phyloP scores from a whole-genome alignment of 1,140 invertebrate species.

The Semibalanus balanoides region DNA sequence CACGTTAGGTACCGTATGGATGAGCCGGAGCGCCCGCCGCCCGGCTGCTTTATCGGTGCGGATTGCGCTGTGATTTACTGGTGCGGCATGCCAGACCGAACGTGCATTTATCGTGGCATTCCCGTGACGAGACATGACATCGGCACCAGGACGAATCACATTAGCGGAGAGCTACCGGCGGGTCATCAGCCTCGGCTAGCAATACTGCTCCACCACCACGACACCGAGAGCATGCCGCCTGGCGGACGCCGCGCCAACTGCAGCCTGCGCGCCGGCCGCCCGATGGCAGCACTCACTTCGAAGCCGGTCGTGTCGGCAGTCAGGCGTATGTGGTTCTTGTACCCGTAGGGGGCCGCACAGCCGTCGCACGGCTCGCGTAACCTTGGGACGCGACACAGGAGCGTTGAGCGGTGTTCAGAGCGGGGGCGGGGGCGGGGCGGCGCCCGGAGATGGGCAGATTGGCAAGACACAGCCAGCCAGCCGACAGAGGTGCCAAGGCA shows the following conservation, averaged over 20 bases:
- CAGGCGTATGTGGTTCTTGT: constrained; percentile 76
- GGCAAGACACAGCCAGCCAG: no score
- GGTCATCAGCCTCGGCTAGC: not conserved
- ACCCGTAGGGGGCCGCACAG: constrained; percentile 87
- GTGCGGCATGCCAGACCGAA: no score
- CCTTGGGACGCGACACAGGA: constrained; percentile 6
- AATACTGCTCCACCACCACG: no score
- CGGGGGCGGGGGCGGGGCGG: no score
- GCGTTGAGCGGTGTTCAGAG: not conserved
- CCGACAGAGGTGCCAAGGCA: no score
- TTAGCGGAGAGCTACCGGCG: not conserved
- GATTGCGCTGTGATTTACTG: not conserved
- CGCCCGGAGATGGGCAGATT: not conserved
- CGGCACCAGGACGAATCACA: not conserved
- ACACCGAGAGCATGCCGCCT: not conserved
- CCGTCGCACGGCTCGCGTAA: constrained; percentile 50
- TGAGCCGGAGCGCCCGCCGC: no score
- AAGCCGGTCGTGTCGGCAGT: constrained; percentile 52
- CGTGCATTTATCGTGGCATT: not conserved
- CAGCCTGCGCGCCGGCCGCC: no score
- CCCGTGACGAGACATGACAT: not conserved
- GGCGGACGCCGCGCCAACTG: no score
- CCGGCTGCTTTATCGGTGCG: no score
- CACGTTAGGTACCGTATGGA: not conserved
- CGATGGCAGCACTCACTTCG: constrained; percentile 17